Conservation (phyloP, 2,888 invertebrate genomes). For the Anaspis maculata region DNA sequence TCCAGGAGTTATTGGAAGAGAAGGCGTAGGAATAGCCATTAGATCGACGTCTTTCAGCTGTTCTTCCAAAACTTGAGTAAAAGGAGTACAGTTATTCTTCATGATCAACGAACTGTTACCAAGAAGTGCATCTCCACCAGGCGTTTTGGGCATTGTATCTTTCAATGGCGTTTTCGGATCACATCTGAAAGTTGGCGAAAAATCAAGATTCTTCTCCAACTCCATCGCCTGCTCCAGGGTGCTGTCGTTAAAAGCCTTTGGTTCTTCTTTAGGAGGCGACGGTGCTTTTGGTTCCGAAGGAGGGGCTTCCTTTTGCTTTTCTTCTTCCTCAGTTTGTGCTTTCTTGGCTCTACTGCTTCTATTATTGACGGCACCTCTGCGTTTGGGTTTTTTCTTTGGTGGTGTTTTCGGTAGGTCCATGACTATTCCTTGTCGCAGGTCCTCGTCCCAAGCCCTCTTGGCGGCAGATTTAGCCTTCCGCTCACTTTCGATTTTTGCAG, state of each 20-base stretch:
- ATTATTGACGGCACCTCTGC: slow-evolving; percentile 4
- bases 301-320: slow-evolving; percentile 7
- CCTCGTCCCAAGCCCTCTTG: slow-evolving; percentile 29
- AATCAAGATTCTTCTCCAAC: too few relatives aligned
- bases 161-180: slow-evolving; percentile 25
- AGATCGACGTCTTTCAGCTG: slow-evolving; percentile 32
- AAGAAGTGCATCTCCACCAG: slow-evolving; percentile 18
- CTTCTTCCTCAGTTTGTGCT: slow-evolving; percentile 20
- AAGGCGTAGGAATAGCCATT: slow-evolving; percentile 32
- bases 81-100: slow-evolving; percentile 27
- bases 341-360: slow-evolving; percentile 30
- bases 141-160: slow-evolving; percentile 28
- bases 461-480: too few relatives aligned
- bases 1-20: slow-evolving; percentile 34
- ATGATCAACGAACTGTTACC: slow-evolving; percentile 1
- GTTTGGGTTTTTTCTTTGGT: slow-evolving; percentile 4
- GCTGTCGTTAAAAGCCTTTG: neutral
- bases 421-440: slow-evolving; percentile 21
- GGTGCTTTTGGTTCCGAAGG: neutral
- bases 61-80: slow-evolving; percentile 35
- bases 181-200: neutral
- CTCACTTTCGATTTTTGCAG: too few relatives aligned
- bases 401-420: slow-evolving; percentile 1
- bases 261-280: neutral
- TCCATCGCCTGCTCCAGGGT: slow-evolving; percentile 20